These are phyloP conservation scores for Aleiodes leptofemur DNA, from an alignment of 2,888 invertebrate genomes.

Conservation along the genomic window DNA sequence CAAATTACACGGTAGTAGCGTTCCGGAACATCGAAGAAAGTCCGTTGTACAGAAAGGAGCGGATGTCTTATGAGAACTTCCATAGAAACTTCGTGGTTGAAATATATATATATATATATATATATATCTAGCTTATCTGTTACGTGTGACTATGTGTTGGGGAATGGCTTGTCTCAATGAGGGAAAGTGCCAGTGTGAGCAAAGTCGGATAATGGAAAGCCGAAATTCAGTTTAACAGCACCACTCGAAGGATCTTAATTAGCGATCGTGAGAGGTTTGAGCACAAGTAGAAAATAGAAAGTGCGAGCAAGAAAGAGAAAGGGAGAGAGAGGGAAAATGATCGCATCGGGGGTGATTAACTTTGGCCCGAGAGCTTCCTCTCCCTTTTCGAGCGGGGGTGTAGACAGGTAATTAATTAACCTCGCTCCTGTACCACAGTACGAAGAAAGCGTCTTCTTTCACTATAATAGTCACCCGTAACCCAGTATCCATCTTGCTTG, in stretches of 20 bases:
- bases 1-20: slow-evolving; percentile 1
- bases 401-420: slow-evolving; percentile 57
- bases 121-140: background rate
- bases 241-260: slow-evolving; percentile 52
- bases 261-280: slow-evolving; percentile 44
- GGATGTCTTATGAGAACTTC: slow-evolving; percentile 12
- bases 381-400: slow-evolving; percentile 42
- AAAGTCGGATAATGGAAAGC: slow-evolving; percentile 45
- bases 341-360: slow-evolving; percentile 52
- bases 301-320: background rate
- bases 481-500: too few species aligned
- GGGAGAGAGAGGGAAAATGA: slow-evolving; percentile 20
- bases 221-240: slow-evolving; percentile 47
- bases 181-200: slow-evolving; percentile 23
- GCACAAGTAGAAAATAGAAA: background rate
- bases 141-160: background rate
- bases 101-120: background rate
- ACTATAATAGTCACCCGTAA: slow-evolving; percentile 20
- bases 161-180: background rate
- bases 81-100: slow-evolving; percentile 14
- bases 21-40: slow-evolving; percentile 18
- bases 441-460: slow-evolving; percentile 35
- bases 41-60: slow-evolving; percentile 14
- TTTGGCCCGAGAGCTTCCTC: slow-evolving; percentile 39
- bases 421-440: slow-evolving; percentile 9